Conservation (phyloP, 2,888 invertebrate genomes). For the Lithodes maja region DNA sequence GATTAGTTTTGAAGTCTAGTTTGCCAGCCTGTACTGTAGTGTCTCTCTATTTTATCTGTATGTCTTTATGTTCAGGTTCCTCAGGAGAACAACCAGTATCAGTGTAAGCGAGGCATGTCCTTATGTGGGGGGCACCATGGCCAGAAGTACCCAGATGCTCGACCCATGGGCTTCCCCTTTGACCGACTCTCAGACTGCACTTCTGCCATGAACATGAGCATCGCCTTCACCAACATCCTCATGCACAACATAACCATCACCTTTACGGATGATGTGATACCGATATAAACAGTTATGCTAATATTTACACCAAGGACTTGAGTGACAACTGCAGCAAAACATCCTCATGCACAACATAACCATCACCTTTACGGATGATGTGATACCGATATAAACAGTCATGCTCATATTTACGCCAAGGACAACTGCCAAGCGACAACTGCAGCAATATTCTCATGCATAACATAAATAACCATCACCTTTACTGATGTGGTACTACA, state of each 20-base stretch:
- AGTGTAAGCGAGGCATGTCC: slow-evolving; percentile 74
- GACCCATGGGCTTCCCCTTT: slow-evolving; percentile 91
- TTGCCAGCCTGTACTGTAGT: too few species aligned
- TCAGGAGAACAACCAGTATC: not conserved
- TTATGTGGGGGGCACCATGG: slow-evolving; percentile 85
- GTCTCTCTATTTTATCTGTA: too few species aligned
- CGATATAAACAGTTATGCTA: too few species aligned
- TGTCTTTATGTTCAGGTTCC: not conserved
- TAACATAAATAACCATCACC: slow-evolving; percentile 28
- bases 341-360: slow-evolving; percentile 35
- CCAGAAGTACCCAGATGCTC: slow-evolving; percentile 85
- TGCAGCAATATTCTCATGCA: slow-evolving; percentile 33
- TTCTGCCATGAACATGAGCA: slow-evolving; percentile 13
- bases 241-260: slow-evolving; percentile 40
- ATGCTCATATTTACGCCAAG: not conserved
- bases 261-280: not conserved
- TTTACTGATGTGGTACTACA: not conserved
- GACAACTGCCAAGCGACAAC: not conserved
- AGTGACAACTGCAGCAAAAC: slow-evolving; percentile 18
- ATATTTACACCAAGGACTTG: slow-evolving; percentile 9
- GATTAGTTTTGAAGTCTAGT: too few species aligned
- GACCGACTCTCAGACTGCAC: slow-evolving; percentile 77
- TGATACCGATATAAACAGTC: too few species aligned
- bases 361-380: slow-evolving; percentile 16
- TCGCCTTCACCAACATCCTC: slow-evolving; percentile 23